Percentiles rank a stretch among this genome's conserved stretches.
Evolutionary conservation across 1,140 invertebrate species (phyloP).

Genomic region (Zaprionus camerounensis): DNA sequence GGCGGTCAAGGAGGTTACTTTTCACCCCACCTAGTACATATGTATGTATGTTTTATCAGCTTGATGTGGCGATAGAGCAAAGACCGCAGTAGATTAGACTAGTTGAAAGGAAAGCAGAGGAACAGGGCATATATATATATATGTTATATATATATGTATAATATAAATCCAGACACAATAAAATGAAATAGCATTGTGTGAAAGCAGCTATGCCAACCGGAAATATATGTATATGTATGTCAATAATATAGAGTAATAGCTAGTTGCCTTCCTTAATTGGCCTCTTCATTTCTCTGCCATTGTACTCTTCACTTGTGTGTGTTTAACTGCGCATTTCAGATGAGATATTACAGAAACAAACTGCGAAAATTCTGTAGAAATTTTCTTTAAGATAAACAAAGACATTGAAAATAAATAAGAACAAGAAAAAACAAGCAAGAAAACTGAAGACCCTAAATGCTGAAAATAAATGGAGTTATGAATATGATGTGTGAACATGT

Average conservation of each 20-base stretch:
- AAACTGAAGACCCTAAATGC: conserved; percentile 29
- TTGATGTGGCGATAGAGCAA: conserved; percentile 2
- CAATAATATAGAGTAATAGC: background rate
- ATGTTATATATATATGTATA: background rate
- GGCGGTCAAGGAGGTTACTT: no score
- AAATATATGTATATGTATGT: background rate
- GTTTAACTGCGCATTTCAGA: conserved; percentile 8
- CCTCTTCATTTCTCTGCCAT: background rate
- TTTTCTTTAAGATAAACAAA: conserved; percentile 43
- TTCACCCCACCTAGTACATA: no score
- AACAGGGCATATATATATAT: conserved; percentile 11
- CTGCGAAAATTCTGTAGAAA: conserved; percentile 32
- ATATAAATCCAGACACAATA: no score
- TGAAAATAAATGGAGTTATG: conserved; percentile 44
- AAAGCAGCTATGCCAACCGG: background rate
- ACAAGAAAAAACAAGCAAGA: conserved; percentile 13
- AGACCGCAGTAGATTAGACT: conserved; percentile 56
- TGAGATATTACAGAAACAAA: conserved; percentile 14
- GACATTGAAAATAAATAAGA: conserved; percentile 42
- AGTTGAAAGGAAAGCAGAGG: conserved; percentile 34
- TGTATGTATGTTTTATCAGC: conserved; percentile 21
- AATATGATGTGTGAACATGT: conserved; percentile 34
- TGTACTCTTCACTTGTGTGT: background rate
- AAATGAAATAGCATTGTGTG: background rate
- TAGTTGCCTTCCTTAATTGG: background rate